Conservation (phyloP, 2,888 invertebrate species). For the Trachelus troglodyta region DNA sequence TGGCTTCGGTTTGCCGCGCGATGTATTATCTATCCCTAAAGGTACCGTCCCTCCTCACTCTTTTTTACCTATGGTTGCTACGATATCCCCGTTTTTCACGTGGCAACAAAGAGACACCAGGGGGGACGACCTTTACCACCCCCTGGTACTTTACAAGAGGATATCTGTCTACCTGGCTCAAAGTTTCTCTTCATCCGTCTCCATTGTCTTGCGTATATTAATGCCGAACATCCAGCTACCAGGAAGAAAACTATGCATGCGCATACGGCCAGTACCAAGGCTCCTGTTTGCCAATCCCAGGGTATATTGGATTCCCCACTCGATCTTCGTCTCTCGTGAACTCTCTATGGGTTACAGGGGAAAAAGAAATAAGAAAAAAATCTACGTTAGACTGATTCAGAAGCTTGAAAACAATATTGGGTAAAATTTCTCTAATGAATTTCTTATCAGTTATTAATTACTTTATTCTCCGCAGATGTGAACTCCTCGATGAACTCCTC, state of each 20-base stretch:
- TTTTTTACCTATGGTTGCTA: neutral
- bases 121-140: neutral
- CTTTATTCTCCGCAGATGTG: neutral
- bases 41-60: neutral
- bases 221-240: conserved; percentile 79
- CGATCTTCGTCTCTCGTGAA: conserved; percentile 42
- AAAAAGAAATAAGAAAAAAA: neutral
- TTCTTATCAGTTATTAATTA: neutral
- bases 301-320: conserved; percentile 66
- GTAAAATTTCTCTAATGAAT: neutral
- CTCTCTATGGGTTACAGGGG: conserved; percentile 33
- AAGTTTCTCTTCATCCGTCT: conserved; percentile 81
- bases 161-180: conserved; percentile 75
- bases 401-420: neutral
- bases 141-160: neutral
- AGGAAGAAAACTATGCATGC: conserved; percentile 85
- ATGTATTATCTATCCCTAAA: neutral
- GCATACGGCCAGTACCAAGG: conserved; percentile 78
- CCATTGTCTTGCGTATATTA: conserved; percentile 85
- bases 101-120: neutral
- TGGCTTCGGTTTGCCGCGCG: neutral
- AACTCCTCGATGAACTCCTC: neutral
- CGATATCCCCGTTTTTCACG: neutral
- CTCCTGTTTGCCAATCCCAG: conserved; percentile 82
- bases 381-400: neutral